phyloP scores from a whole-genome alignment of 92 coral and sea anemone genomes.

The Epizoanthus scotinus region DNA sequence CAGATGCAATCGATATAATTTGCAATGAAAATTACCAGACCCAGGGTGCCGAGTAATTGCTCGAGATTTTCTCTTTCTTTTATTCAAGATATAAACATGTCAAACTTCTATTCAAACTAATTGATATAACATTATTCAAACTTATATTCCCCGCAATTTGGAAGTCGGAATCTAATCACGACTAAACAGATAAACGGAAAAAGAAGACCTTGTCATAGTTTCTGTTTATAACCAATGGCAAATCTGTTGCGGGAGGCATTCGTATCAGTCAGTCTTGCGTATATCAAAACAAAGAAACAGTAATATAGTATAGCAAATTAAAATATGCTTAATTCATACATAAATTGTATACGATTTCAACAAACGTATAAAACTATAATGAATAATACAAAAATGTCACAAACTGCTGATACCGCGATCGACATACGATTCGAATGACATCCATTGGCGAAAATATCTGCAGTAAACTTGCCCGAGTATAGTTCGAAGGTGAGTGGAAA shows the following conservation, averaged over 20 bases:
- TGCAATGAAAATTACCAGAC: neutral
- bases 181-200: neutral
- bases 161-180: neutral
- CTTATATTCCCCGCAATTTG: neutral
- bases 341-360: too few relatives aligned
- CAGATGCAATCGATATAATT: constrained; percentile 5
- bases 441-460: too few relatives aligned
- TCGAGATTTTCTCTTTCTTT: neutral
- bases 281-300: neutral
- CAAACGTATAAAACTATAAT: too few relatives aligned
- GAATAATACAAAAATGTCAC: too few relatives aligned
- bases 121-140: neutral
- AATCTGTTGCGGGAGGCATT: neutral
- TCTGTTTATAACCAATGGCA: too few relatives aligned
- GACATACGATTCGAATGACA: too few relatives aligned
- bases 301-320: neutral
- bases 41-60: neutral
- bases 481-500: too few relatives aligned
- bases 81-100: neutral
- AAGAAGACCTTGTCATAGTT: neutral
- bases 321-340: neutral
- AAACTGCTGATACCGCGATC: too few relatives aligned
- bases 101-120: neutral
- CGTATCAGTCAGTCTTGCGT: neutral
- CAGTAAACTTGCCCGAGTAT: too few relatives aligned